Percentiles rank a stretch among this genome's conserved stretches.
phyloP scores from a whole-genome alignment of 2,888 invertebrate species.

The Tachina grossa region DNA sequence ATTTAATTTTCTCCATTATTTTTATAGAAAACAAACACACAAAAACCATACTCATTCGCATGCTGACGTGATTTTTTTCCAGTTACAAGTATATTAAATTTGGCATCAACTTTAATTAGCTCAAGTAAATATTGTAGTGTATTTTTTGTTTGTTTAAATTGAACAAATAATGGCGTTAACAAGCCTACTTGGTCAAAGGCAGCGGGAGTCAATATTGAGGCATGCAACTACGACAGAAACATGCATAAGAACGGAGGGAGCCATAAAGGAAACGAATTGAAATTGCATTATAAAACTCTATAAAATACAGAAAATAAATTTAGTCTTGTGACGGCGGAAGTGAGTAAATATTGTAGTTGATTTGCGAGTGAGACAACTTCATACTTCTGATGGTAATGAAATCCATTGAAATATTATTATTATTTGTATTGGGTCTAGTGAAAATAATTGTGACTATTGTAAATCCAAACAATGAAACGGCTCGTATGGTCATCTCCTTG shows the following conservation, averaged over 20 bases:
- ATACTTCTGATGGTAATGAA: slow-evolving; percentile 13
- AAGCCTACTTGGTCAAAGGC: slow-evolving; percentile 68
- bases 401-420: slow-evolving; percentile 26
- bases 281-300: slow-evolving; percentile 57
- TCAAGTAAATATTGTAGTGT: slow-evolving; percentile 61
- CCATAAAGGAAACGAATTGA: slow-evolving; percentile 54
- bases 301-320: slow-evolving; percentile 29
- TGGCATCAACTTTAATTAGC: slow-evolving; percentile 65
- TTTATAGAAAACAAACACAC: slow-evolving; percentile 24
- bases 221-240: slow-evolving; percentile 50
- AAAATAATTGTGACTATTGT: slow-evolving; percentile 72
- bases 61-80: slow-evolving; percentile 55
- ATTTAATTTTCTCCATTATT: not conserved
- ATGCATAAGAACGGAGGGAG: slow-evolving; percentile 21
- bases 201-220: slow-evolving; percentile 55
- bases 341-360: slow-evolving; percentile 31
- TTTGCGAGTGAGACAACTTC: not conserved
- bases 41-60: slow-evolving; percentile 15
- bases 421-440: slow-evolving; percentile 31
- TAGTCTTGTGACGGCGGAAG: slow-evolving; percentile 35
- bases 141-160: slow-evolving; percentile 25
- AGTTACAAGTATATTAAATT: slow-evolving; percentile 44
- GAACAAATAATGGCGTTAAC: slow-evolving; percentile 66
- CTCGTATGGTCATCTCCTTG: slow-evolving; percentile 77
- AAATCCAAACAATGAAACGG: slow-evolving; percentile 77